These are phyloP conservation scores for Catharus fuscescens DNA, from an alignment of 2,113 vertebrate species.

Conservation along the genomic window DNA sequence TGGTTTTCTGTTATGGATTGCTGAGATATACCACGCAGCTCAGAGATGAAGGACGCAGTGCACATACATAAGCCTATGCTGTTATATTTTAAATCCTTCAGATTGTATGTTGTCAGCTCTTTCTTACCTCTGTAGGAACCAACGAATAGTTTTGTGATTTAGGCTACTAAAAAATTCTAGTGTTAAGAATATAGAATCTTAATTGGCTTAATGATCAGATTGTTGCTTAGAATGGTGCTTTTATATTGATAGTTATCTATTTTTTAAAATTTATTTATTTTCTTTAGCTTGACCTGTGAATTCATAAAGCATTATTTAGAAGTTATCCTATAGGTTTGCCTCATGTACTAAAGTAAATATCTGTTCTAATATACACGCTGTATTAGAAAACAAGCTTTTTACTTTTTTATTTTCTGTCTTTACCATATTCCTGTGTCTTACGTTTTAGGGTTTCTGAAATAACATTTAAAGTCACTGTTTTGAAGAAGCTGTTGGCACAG, in stretches of 20 bases:
- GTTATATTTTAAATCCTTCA: not conserved
- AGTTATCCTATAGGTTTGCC: not conserved
- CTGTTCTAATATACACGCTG: not conserved
- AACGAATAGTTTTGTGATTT: not conserved
- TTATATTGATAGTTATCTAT: not conserved
- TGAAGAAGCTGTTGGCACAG: not conserved
- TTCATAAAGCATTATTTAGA: not conserved
- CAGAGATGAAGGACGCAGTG: not conserved
- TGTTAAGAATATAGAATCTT: not conserved
- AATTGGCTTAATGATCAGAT: not conserved
- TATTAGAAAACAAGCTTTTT: not conserved
- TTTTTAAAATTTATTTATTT: not conserved
- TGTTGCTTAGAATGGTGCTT: not conserved
- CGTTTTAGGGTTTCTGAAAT: not conserved
- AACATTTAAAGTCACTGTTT: not conserved
- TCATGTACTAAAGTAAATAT: not conserved
- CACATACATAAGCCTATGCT: not conserved
- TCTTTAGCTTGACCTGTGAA: not conserved
- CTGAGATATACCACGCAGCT: not conserved
- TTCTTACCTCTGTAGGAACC: not conserved
- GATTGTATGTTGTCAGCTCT: fast-evolving
- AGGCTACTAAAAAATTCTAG: not conserved
- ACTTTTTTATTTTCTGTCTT: not conserved
- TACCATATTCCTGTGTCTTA: not conserved
- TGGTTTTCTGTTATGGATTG: not conserved